These are phyloP conservation scores for Crenuchus spilurus DNA, from an alignment of 2,797 vertebrate species.

Conservation along the genomic window DNA sequence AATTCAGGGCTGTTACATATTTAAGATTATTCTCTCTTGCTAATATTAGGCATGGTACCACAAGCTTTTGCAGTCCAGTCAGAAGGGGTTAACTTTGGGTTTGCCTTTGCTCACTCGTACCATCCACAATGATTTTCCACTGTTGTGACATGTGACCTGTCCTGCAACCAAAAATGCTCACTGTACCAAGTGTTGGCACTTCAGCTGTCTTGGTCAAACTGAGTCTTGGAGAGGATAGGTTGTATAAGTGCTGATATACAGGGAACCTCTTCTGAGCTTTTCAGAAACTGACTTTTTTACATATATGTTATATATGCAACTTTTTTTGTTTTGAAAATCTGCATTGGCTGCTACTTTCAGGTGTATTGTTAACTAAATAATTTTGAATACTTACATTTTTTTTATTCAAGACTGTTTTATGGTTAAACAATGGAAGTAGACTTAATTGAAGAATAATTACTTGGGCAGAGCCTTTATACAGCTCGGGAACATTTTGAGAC, in stretches of 20 bases:
- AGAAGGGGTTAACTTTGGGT: conserved; percentile 68
- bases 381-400: no score
- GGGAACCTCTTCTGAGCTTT: no score
- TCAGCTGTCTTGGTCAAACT: conserved; percentile 60
- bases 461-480: no score
- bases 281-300: no score
- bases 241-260: not conserved
- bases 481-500: no score
- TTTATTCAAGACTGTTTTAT: no score
- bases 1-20: not conserved
- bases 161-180: conserved; percentile 76
- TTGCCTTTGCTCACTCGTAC: conserved; percentile 69
- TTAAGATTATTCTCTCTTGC: not conserved
- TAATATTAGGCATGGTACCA: not conserved
- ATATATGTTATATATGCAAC: no score
- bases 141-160: conserved; percentile 81
- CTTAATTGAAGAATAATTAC: no score
- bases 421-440: no score
- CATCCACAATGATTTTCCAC: conserved; percentile 81
- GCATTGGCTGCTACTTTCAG: no score
- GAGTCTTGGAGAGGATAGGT: conserved; percentile 44
- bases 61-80: conserved; percentile 22
- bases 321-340: no score
- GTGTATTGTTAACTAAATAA: no score
- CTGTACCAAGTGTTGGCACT: conserved; percentile 74